Evolutionary conservation across 2,113 vertebrate genomes (phyloP), one percentile per base, ranked within the genome.

Genomic region (Podilymbus podiceps): DNA sequence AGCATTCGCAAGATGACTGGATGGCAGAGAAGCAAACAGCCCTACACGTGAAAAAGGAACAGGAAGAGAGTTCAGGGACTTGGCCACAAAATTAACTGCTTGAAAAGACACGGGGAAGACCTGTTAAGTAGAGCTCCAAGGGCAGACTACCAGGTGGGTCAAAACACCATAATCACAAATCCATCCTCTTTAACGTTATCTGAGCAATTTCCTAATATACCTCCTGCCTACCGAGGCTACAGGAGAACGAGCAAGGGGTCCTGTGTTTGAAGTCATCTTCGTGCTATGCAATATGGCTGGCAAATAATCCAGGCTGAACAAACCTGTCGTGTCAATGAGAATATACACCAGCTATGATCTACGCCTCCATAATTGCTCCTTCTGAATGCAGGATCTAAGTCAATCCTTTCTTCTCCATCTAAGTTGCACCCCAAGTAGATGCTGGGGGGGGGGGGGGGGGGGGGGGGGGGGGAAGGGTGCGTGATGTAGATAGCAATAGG

Each of bases 61-160:
- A 24, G 90, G 81, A 96, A 89, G 90, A 96, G 91, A 97, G 96
- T 97, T 97, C 95, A 97, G 97, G 96, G 96, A 94, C 90, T 92
- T 91, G 86, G 96, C 88, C 95, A 94, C 96, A 92, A 87, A 94
- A 93, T 95, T 97, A 97, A 97, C 90, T 83, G 92, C 96, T 91
- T 88, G 42, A 31, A 62, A 92, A 97, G 91, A 79, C 88, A 88
- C 49, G 58, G 91, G 73, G 71, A 94, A 90, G 95, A 93, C 93
- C 95, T 86, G 89, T 95, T 97, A 95, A 96, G 93, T 53, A 90
- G 91, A 82, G 85, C 85, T 97, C 77, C 95, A 96, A 85, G 95
- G 95, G 94, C 94, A 97, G 88, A 87, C 89, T 88, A 95, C 74
- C 78, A 95, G 91, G 86, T 85, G 83, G 93, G 93, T 93, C 92